These are phyloP conservation scores for Melangyna quadrimaculata DNA, from an alignment of 2,888 invertebrate species.

Conservation along the genomic window DNA sequence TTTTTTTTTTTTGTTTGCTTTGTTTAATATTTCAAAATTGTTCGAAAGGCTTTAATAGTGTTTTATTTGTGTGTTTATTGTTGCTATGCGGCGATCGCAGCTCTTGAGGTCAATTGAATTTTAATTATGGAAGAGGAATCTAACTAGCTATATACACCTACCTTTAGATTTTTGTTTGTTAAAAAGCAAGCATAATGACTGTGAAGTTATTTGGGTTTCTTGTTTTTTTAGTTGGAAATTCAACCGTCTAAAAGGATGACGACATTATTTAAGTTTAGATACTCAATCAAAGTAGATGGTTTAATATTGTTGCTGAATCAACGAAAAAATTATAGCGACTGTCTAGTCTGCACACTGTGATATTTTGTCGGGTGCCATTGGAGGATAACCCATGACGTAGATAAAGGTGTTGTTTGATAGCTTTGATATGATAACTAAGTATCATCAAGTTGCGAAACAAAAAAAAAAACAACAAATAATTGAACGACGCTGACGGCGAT, in stretches of 20 bases:
- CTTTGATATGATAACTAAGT: not conserved
- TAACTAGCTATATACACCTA: not conserved
- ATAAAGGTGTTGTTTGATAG: not conserved
- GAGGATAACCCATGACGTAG: not conserved
- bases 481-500: not conserved
- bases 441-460: not conserved
- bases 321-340: not conserved
- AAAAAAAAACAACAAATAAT: too few relatives aligned
- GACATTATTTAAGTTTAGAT: not conserved
- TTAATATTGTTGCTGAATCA: not conserved
- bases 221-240: not conserved
- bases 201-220: not conserved
- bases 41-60: not conserved
- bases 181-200: not conserved
- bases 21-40: constrained; percentile 6
- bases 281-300: not conserved
- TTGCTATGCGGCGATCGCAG: constrained; percentile 47
- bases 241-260: not conserved
- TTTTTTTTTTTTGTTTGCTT: constrained; percentile 7
- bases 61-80: not conserved
- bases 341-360: too few relatives aligned
- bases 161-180: constrained; percentile 4
- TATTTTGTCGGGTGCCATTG: not conserved
- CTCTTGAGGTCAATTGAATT: constrained; percentile 52
- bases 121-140: constrained; percentile 27